Conservation (phyloP, 2,113 vertebrate species). For the Psammodynastes pulverulentus region DNA sequence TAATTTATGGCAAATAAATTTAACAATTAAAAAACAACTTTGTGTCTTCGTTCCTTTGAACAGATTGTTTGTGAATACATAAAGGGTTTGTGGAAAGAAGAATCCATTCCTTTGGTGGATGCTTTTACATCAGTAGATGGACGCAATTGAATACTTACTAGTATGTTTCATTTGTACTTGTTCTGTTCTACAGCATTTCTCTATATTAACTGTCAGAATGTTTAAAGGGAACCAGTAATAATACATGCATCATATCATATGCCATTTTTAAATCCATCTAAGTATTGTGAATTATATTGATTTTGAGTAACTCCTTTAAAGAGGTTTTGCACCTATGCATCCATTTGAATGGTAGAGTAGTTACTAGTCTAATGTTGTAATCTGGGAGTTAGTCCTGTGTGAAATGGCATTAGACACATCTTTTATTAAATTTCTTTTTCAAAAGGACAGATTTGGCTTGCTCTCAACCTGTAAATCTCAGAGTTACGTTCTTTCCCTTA, state of each 20-base stretch:
- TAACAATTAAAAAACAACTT: background rate
- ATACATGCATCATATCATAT: background rate
- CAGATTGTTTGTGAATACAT: background rate
- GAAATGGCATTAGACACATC: background rate
- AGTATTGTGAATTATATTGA: background rate
- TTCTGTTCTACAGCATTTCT: background rate
- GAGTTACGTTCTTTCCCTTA: background rate
- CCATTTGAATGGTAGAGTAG: background rate
- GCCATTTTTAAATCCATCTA: background rate
- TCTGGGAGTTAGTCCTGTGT: background rate
- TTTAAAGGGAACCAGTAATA: background rate
- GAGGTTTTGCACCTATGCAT: background rate
- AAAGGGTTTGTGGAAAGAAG: background rate
- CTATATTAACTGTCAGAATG: background rate
- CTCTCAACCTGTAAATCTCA: background rate
- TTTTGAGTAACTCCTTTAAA: background rate
- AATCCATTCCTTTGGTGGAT: background rate
- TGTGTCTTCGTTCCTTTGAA: background rate
- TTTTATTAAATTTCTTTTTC: background rate
- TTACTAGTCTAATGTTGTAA: background rate
- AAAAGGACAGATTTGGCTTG: background rate
- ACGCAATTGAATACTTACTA: background rate
- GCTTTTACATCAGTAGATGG: background rate
- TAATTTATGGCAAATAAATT: background rate
- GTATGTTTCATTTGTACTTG: background rate